phyloP scores from a whole-genome alignment of 2,113 vertebrate species.

The Erythrolamprus reginae region DNA sequence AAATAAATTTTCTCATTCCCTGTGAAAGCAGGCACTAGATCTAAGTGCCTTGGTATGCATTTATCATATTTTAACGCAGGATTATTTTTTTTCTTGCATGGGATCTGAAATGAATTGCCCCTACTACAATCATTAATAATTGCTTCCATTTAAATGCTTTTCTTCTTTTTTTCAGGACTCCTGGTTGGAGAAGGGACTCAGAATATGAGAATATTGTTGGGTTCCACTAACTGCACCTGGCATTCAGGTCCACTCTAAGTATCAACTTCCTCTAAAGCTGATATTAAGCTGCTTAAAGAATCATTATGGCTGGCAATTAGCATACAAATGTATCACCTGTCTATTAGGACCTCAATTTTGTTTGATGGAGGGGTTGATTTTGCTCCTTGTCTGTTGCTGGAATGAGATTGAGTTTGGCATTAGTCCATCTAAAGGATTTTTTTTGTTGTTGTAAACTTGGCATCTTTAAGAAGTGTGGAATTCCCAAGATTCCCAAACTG shows the following conservation, averaged over 20 bases:
- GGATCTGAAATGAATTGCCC: background rate
- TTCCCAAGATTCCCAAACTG: background rate
- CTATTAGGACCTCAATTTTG: background rate
- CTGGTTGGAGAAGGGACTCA: background rate
- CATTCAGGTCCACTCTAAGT: background rate
- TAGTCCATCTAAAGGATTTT: background rate
- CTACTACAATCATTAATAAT: background rate
- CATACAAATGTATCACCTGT: background rate
- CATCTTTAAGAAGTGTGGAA: background rate
- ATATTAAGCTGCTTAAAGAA: background rate
- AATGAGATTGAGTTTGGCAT: background rate
- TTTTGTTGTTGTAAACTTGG: background rate
- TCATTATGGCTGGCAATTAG: background rate
- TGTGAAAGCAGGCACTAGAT: slow-evolving; percentile 28
- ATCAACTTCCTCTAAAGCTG: background rate
- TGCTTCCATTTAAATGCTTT: background rate
- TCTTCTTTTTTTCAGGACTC: too few species aligned
- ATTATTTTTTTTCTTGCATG: background rate
- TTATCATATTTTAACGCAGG: background rate
- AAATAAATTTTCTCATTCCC: slow-evolving; percentile 70
- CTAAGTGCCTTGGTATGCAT: background rate
- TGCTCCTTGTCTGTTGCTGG: background rate
- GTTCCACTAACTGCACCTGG: background rate
- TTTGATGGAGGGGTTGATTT: background rate
- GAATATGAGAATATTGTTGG: background rate